phyloP scores from a whole-genome alignment of 1,140 invertebrate genomes.

The Ceratoteleas bidentatus region DNA sequence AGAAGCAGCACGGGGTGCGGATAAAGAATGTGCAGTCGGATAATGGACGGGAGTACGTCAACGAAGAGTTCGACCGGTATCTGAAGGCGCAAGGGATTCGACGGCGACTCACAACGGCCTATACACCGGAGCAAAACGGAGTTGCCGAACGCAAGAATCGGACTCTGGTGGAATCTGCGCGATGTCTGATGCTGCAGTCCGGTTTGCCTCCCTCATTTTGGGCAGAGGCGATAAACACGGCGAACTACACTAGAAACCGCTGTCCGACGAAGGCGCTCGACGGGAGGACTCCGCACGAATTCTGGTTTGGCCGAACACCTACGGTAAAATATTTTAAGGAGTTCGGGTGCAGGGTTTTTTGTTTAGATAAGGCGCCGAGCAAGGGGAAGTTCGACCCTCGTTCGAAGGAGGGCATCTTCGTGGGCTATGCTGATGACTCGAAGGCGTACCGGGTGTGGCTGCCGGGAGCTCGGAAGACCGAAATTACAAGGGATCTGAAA shows the following conservation, averaged over 20 bases:
- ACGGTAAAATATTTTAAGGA: not conserved
- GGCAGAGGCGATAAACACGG: not conserved
- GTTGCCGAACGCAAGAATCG: not conserved
- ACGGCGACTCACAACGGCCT: not conserved
- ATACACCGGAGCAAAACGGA: not conserved
- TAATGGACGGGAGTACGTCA: not conserved
- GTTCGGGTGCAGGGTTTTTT: not conserved
- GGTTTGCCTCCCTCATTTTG: not conserved
- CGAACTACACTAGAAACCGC: not conserved
- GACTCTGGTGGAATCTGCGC: not conserved
- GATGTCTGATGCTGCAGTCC: not conserved
- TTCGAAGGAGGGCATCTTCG: not conserved
- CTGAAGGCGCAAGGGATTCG: not conserved
- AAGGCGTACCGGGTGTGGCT: not conserved
- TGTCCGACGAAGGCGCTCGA: not conserved
- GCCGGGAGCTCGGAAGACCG: not conserved
- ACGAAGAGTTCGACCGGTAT: not conserved
- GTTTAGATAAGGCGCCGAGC: not conserved
- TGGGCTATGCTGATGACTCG: not conserved
- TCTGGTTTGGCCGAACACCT: not conserved
- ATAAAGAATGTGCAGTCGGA: not conserved
- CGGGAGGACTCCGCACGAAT: not conserved
- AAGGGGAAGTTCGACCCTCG: not conserved
- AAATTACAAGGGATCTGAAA: not conserved
- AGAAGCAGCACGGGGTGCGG: not conserved